Base-by-base conservation (phyloP, 2,888 invertebrate species). In the Theretra japonica region DNA sequence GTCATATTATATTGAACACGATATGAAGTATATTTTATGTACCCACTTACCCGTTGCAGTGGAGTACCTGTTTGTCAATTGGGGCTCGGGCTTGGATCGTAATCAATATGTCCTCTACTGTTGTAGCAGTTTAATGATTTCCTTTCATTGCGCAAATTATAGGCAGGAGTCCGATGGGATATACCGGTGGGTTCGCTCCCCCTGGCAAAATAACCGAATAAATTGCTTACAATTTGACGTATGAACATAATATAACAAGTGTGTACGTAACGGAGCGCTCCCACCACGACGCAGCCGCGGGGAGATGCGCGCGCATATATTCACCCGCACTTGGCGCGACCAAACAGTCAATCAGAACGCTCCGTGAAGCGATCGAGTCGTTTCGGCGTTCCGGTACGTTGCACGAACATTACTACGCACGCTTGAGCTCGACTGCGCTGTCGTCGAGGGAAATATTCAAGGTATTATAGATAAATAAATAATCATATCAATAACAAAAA, bases 231-330 rank as follows among this genome's bases (percentile, higher is more conserved):
- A 75, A 78, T 76, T 78, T 79, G 72, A 75, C 76, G 75, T 75
- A 73, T 72, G 74, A 74, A 74, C 73, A 75, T 58, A 70, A 71
- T 72, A 76, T 73, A 74, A 48, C 23, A 17, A 48, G 41, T 79
- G 77, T 75, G 73, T 75, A 75, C 79, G 82, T 81, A 80, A 80
- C 76, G 76, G 75, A 74, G 76, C 76, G 81, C 89, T 88, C 91
- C 90, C 91, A 85, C 89, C 90, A 88, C 88, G 23, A 79, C 92
- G 91, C 91, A 90, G 62, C 87, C 91, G 91, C 88, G 88, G 76
- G 76, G 86, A 84, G 88, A 88, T 91, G 93, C 93, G 93, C 91
- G 91, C 93, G 92, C 92, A 93, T 93, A 93, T 85, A 94, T 90
- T 85, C 88, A 84, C 85, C 85, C 80, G 78, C 90, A 79, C 87